Percentiles rank a stretch among this genome's conserved stretches.
Evolutionary conservation across 2,113 vertebrate genomes (phyloP).

Genomic region (Ia io): DNA sequence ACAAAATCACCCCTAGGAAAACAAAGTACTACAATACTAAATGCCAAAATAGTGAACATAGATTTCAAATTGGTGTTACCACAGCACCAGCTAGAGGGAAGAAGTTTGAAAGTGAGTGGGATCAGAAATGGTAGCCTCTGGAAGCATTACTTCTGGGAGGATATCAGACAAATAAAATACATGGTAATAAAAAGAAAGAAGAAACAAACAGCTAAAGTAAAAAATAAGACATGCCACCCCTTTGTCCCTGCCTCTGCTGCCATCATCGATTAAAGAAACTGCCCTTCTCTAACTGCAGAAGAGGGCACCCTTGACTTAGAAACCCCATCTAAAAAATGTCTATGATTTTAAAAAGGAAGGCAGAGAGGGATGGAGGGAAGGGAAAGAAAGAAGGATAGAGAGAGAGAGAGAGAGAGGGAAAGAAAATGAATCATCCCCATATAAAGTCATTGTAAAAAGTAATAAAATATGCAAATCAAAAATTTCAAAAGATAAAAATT

Average conservation of each 20-base stretch:
- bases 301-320: not conserved
- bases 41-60: not conserved
- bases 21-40: not conserved
- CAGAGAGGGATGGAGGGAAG: not conserved
- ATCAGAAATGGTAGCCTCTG: not conserved
- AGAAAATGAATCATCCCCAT: not conserved
- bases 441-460: not conserved
- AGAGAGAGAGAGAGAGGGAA: not conserved
- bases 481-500: not conserved
- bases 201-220: not conserved
- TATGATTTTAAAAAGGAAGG: not conserved
- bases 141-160: not conserved
- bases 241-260: not conserved
- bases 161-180: not conserved
- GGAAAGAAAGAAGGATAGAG: not conserved
- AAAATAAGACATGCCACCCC: not conserved
- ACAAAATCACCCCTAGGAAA: not conserved
- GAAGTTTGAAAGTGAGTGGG: not conserved
- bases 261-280: not conserved
- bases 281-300: not conserved
- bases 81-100: not conserved
- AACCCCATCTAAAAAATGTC: not conserved
- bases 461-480: not conserved
- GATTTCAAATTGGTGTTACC: not conserved
- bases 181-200: not conserved